These are phyloP conservation scores for Dascillus cervinus DNA, from an alignment of 2,888 invertebrate genomes.

Conservation along the genomic window DNA sequence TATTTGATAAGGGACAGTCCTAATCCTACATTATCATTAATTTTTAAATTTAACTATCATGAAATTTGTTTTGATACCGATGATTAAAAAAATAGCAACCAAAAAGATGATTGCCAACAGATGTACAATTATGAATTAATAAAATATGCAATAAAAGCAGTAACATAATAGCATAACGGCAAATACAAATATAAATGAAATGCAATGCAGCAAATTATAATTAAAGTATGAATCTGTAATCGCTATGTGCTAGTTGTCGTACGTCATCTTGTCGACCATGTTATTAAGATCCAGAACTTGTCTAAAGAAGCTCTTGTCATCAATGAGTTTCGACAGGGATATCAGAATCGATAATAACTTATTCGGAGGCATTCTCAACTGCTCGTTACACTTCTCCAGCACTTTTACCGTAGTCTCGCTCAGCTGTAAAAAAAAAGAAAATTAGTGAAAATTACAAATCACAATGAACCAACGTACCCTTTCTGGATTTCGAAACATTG, in stretches of 20 bases:
- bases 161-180: slow-evolving; percentile 4
- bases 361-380: slow-evolving; percentile 58
- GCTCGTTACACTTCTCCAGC: slow-evolving; percentile 61
- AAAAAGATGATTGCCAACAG: too few relatives aligned
- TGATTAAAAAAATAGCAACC: too few relatives aligned
- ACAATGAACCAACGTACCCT: slow-evolving; percentile 42
- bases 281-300: slow-evolving; percentile 75
- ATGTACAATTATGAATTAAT: too few relatives aligned
- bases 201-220: slow-evolving; percentile 6
- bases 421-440: slow-evolving; percentile 43
- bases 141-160: not conserved
- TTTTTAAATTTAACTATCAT: too few relatives aligned
- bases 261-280: slow-evolving; percentile 69
- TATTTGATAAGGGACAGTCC: too few relatives aligned
- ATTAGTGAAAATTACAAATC: not conserved
- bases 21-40: too few relatives aligned
- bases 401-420: slow-evolving; percentile 54
- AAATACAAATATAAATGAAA: slow-evolving; percentile 5
- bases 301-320: slow-evolving; percentile 63
- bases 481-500: slow-evolving; percentile 51
- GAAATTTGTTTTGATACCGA: too few relatives aligned
- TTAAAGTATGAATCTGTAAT: slow-evolving; percentile 17
- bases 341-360: slow-evolving; percentile 57
- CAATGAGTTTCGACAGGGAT: slow-evolving; percentile 58
- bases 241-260: slow-evolving; percentile 54